phyloP scores from a whole-genome alignment of 2,113 vertebrate genomes.

The Daphoenositta chrysoptera region DNA sequence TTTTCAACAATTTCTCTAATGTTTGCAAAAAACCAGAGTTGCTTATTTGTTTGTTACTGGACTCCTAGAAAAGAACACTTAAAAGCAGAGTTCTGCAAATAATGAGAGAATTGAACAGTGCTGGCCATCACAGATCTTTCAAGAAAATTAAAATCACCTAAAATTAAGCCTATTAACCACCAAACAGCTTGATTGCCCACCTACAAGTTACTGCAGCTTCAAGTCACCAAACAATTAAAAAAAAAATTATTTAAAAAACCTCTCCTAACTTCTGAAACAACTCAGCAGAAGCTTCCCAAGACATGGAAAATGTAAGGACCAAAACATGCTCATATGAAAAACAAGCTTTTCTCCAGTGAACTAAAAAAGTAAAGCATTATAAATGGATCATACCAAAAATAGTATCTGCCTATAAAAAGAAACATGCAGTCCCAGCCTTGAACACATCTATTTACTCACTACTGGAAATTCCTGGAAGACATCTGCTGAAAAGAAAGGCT shows the following conservation, averaged over 20 bases:
- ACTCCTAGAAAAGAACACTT: background rate
- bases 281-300: background rate
- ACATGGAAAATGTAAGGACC: background rate
- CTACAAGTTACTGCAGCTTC: background rate
- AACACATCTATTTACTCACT: background rate
- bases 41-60: background rate
- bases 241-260: accelerated
- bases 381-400: slow-evolving; percentile 25
- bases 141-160: background rate
- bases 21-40: background rate
- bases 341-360: background rate
- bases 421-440: background rate
- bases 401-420: slow-evolving; percentile 38
- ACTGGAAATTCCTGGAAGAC: slow-evolving; percentile 19
- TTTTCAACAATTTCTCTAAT: background rate
- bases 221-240: background rate
- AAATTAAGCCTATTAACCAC: background rate
- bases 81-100: background rate
- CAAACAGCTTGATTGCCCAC: background rate
- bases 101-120: background rate
- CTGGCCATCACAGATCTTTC: background rate
- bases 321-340: background rate
- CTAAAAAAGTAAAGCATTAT: slow-evolving; percentile 9
- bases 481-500: background rate
- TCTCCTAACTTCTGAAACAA: background rate